Base-by-base conservation (phyloP, 2,113 vertebrate genomes). In the Zapornia atra region DNA sequence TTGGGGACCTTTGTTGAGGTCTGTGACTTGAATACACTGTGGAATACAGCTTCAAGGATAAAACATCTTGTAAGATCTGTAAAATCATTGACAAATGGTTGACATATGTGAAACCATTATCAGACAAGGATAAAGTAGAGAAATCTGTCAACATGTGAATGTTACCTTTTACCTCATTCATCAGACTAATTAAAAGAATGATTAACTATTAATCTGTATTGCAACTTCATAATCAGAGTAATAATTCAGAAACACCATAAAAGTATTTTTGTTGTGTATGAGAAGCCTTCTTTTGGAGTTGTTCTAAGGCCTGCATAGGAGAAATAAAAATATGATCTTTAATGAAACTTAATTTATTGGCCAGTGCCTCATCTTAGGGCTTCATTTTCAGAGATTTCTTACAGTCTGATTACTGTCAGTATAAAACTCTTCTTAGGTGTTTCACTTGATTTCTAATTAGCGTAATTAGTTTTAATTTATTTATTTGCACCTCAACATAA, bases 1-100 rank as follows among this genome's bases (percentile, higher is more conserved):
- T 3, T 82, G 2, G 10, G 11, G 22, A 51, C 8, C 17, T 0
- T 0, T 25, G 8, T 6, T 73, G 28, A 71, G 28, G 3, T 31
- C 22, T 57, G 7, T 86, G 82, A 70, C 10, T 90, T 71, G 33
- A 64, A 40, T 82, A 48, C 8, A 38, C 6, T 4, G 19, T 65
- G 34, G 8, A 73, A 64, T 51, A 57, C 11, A 69, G 8, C 31
- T 69, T 80, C 38, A 76, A 64, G 38, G 28, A 31, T 56, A 71
- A 57, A 64, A 82, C 11, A 8, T 59, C 21, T 63, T 5, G 68
- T 76, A 50, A 71, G 29, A 48, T 78, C 4, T 68, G 44, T 18
- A 17, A 16, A 42, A 16, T 5, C 42, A 16, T 42, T 42, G 42
- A 42, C 42, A 42, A 42, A 42, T 42, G 42, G 42, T 73, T 42